phyloP scores from a whole-genome alignment of 1,140 invertebrate species.

The Parasteatoda tepidariorum region DNA sequence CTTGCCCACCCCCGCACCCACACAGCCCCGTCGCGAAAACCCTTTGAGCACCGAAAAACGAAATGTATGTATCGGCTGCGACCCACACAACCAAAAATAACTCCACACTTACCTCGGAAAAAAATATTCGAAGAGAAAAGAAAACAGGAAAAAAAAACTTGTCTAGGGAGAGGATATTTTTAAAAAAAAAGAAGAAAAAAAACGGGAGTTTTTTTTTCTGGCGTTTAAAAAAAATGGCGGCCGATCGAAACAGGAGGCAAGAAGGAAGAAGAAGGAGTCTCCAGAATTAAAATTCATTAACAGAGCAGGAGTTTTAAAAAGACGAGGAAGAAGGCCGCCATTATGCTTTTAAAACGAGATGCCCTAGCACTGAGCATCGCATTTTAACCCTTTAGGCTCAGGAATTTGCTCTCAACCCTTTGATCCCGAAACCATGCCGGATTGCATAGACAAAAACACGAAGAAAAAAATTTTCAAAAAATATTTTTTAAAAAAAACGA shows the following conservation, averaged over 20 bases:
- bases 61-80: not conserved
- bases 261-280: constrained; percentile 38
- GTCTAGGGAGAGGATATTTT: not conserved
- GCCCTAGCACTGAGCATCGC: not conserved
- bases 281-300: constrained; percentile 60
- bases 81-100: not conserved
- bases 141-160: constrained; percentile 12
- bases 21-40: not conserved
- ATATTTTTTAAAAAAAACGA: not conserved
- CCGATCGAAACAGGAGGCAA: not conserved
- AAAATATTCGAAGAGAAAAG: not conserved
- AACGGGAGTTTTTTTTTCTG: constrained; percentile 5
- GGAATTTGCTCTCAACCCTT: constrained; percentile 34
- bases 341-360: constrained; percentile 42
- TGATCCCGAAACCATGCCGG: constrained; percentile 34
- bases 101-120: not conserved
- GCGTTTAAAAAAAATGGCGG: constrained; percentile 49
- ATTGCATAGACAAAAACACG: not conserved
- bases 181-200: constrained; percentile 1
- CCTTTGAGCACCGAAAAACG: constrained; percentile 50
- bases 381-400: constrained; percentile 50
- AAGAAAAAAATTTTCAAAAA: not conserved
- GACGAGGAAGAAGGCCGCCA: constrained; percentile 58
- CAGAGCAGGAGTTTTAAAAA: constrained; percentile 42
- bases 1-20: not conserved